These are phyloP conservation scores for Heliornis fulica DNA, from an alignment of 2,113 vertebrate genomes.

Conservation along the genomic window DNA sequence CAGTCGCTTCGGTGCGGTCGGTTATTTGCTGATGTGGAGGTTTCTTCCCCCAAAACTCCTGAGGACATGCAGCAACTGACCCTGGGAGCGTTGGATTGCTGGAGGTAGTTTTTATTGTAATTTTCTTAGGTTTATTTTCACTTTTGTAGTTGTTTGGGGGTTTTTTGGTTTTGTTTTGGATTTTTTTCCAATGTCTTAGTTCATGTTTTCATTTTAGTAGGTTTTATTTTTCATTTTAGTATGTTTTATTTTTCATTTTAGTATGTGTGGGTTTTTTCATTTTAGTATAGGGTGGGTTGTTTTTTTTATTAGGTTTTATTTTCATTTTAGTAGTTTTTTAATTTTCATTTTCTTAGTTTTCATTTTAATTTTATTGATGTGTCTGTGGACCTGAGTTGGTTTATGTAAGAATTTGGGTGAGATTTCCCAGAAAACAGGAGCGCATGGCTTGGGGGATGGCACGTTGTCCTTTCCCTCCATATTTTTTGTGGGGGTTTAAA, in stretches of 20 bases:
- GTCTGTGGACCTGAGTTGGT: background rate
- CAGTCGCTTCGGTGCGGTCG: background rate
- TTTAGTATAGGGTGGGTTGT: too few relatives aligned
- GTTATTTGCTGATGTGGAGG: background rate
- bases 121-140: background rate
- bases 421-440: background rate
- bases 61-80: background rate
- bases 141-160: background rate
- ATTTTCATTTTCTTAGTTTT: background rate
- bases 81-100: background rate
- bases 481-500: background rate
- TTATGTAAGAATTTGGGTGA: background rate
- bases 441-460: rapidly evolving
- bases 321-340: background rate
- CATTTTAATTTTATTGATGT: background rate
- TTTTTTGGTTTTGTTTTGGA: background rate
- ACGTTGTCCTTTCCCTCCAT: rapidly evolving
- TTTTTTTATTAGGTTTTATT: background rate
- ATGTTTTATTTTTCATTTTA: background rate
- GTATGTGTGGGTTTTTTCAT: too few relatives aligned
- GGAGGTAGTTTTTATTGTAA: background rate
- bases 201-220: background rate
- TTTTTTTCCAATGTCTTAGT: too few relatives aligned
- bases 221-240: background rate
- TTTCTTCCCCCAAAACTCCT: background rate